Conservation (phyloP, 2,888 invertebrate species). For the Mythimna vitellina region DNA sequence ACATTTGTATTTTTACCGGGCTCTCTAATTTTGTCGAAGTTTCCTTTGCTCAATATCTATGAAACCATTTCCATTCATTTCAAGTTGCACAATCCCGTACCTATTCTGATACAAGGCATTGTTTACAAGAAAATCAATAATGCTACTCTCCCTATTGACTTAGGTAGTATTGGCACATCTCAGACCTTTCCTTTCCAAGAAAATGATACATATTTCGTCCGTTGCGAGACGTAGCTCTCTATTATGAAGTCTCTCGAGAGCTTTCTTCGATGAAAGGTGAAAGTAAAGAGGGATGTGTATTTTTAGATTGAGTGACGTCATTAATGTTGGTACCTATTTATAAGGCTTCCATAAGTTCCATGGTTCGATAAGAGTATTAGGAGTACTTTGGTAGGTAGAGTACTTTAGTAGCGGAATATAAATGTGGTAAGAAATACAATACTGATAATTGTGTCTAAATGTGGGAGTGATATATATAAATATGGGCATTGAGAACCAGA, state of each 20-base stretch:
- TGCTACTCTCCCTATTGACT: conserved; percentile 12
- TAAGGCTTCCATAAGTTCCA: neutral
- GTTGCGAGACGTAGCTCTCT: conserved; percentile 5
- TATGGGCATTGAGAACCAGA: neutral
- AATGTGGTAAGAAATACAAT: neutral
- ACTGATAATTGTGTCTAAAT: too few species aligned
- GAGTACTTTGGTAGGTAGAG: neutral
- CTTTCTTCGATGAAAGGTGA: conserved; percentile 21
- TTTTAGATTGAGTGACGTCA: conserved; percentile 39
- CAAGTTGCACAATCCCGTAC: neutral
- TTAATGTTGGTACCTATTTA: conserved; percentile 20
- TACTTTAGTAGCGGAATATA: neutral
- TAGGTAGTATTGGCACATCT: conserved; percentile 4
- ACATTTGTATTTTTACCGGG: neutral
- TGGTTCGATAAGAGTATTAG: conserved; percentile 2
- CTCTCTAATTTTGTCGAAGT: neutral
- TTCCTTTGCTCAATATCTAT: neutral
- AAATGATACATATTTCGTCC: conserved; percentile 19
- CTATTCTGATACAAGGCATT: neutral
- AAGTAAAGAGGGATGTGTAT: conserved; percentile 38
- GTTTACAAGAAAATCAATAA: conserved; percentile 13
- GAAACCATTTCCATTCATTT: neutral
- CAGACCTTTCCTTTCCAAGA: neutral
- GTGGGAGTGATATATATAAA: neutral
- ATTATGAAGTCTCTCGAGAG: conserved; percentile 17